These are phyloP conservation scores for Thamnophis sirtalis DNA, from an alignment of 2,113 vertebrate species.

Conservation along the genomic window DNA sequence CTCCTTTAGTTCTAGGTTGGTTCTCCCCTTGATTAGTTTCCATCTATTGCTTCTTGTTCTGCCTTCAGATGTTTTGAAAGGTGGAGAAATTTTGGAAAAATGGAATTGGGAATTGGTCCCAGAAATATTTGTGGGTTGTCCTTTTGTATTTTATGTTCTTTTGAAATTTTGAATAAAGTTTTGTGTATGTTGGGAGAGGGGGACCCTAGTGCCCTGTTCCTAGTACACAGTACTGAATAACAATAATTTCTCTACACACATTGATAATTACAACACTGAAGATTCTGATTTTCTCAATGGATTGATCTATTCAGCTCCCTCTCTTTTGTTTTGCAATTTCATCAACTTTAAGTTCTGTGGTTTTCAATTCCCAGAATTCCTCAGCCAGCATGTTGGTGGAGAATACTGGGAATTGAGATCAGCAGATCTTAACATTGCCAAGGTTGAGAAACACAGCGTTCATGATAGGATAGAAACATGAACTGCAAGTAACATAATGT, in stretches of 20 bases:
- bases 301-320: neutral
- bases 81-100: neutral
- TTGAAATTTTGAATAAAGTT: neutral
- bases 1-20: neutral
- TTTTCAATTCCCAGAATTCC: neutral
- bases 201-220: neutral
- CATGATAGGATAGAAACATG: neutral
- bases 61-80: neutral
- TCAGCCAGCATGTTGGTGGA: neutral
- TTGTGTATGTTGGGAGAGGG: neutral
- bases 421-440: neutral
- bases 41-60: neutral
- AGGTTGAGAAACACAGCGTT: neutral
- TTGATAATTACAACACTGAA: neutral
- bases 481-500: neutral
- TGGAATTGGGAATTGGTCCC: neutral
- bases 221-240: neutral
- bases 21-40: neutral
- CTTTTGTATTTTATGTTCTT: neutral
- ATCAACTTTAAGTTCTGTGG: neutral
- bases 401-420: neutral
- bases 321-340: neutral
- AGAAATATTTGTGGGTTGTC: neutral
- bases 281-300: neutral
- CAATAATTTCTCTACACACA: neutral